Conservation (phyloP, 2,113 vertebrate genomes). For the Ammodytes dubius region DNA sequence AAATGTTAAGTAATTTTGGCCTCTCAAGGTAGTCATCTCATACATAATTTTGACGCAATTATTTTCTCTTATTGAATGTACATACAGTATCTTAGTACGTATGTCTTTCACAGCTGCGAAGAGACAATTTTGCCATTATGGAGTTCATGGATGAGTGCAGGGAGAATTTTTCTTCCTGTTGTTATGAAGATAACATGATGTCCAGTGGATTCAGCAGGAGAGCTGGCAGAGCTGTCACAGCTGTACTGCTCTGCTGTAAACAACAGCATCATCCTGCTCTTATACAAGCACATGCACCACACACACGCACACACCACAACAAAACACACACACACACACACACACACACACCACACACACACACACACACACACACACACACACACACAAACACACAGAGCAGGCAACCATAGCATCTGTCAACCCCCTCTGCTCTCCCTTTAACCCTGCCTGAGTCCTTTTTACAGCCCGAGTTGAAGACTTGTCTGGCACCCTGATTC, state of each 20-base stretch:
- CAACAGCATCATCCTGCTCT: slow-evolving; percentile 34
- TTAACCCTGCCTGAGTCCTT: slow-evolving; percentile 22
- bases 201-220: slow-evolving; percentile 12
- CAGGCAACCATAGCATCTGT: slow-evolving; percentile 46
- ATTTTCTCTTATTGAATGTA: background rate
- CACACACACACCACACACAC: slow-evolving; percentile 8
- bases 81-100: background rate
- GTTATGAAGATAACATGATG: slow-evolving; percentile 3
- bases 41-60: background rate
- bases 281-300: background rate
- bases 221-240: slow-evolving; percentile 38
- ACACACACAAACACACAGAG: slow-evolving; percentile 2
- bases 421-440: slow-evolving; percentile 24
- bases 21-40: background rate
- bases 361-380: background rate
- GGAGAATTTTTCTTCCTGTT: background rate
- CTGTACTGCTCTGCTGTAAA: slow-evolving; percentile 56
- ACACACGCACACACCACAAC: slow-evolving; percentile 11
- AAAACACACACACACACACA: slow-evolving; percentile 25
- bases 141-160: no score
- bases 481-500: background rate
- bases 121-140: background rate
- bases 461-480: slow-evolving; percentile 1
- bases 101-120: background rate
- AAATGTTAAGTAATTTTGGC: background rate